These are phyloP conservation scores for Platyrinchus mystaceus DNA, from an alignment of 2,797 vertebrate genomes.

Conservation along the genomic window DNA sequence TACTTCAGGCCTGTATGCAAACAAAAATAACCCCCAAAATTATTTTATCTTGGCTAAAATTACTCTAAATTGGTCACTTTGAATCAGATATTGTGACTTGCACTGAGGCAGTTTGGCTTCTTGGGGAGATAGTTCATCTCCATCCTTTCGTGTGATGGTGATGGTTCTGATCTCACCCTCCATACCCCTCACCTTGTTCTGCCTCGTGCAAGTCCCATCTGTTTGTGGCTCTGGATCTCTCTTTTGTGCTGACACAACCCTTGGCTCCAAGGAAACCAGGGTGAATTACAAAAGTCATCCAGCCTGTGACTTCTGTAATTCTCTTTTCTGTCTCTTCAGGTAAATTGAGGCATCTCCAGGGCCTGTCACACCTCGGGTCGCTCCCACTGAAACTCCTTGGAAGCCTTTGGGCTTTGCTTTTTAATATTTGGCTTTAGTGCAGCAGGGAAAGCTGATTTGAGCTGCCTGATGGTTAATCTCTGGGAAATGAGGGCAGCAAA, in stretches of 20 bases:
- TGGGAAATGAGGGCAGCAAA: constrained; percentile 39
- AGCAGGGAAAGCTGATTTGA: constrained; percentile 20
- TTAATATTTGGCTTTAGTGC: not conserved
- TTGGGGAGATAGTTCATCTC: not conserved
- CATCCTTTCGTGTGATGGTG: not conserved
- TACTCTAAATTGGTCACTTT: not conserved
- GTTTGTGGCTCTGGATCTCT: not conserved
- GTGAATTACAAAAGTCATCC: not conserved
- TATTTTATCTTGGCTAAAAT: not conserved
- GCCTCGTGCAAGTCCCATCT: not conserved
- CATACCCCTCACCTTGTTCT: not conserved
- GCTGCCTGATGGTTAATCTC: constrained; percentile 26
- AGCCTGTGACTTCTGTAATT: not conserved
- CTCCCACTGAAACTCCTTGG: not conserved
- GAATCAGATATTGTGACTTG: not conserved
- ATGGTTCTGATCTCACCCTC: not conserved
- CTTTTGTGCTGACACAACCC: not conserved
- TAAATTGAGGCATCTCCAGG: not conserved
- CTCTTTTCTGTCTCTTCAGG: not conserved
- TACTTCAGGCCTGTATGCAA: not conserved
- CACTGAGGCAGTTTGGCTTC: not conserved
- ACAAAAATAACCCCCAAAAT: not conserved
- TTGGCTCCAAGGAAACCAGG: not conserved
- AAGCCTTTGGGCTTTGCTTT: not conserved
- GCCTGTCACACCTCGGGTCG: rapidly evolving